phyloP scores from a whole-genome alignment of 92 coral and sea anemone species.

The Bergia puertoricense region DNA sequence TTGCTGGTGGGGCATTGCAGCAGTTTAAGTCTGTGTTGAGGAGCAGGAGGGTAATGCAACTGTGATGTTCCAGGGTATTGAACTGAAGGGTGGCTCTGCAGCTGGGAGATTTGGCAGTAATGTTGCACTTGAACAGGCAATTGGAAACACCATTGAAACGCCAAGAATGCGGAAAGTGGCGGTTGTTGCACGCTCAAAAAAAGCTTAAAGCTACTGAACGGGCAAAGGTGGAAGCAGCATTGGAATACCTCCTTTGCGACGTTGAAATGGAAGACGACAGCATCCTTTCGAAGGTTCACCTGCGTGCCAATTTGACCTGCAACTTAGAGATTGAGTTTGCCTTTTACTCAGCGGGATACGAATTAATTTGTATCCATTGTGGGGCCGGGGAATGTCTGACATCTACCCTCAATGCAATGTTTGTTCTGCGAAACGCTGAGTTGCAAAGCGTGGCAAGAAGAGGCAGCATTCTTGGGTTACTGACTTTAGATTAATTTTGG shows the following conservation, averaged over 20 bases:
- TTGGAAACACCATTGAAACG: too few species aligned
- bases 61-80: conserved; percentile 13
- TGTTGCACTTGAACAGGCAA: background rate
- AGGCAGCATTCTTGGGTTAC: too few species aligned
- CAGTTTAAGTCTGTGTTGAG: conserved; percentile 19
- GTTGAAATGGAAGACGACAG: too few species aligned
- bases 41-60: background rate
- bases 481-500: too few species aligned
- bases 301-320: conserved; percentile 38
- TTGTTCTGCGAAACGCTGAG: conserved; percentile 18
- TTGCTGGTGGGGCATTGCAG: background rate
- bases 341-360: conserved; percentile 43
- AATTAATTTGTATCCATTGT: conserved; percentile 15
- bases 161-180: too few species aligned
- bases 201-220: too few species aligned
- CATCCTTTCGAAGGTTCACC: background rate
- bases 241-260: too few species aligned
- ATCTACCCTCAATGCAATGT: conserved; percentile 21
- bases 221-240: too few species aligned
- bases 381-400: conserved; percentile 21
- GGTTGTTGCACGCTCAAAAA: too few species aligned
- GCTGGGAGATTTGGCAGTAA: conserved; percentile 12
- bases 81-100: conserved; percentile 10
- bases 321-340: conserved; percentile 38
- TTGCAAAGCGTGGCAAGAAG: conserved; percentile 40